phyloP scores from a whole-genome alignment of 2,797 vertebrate genomes.

The Gymnocypris eckloni region DNA sequence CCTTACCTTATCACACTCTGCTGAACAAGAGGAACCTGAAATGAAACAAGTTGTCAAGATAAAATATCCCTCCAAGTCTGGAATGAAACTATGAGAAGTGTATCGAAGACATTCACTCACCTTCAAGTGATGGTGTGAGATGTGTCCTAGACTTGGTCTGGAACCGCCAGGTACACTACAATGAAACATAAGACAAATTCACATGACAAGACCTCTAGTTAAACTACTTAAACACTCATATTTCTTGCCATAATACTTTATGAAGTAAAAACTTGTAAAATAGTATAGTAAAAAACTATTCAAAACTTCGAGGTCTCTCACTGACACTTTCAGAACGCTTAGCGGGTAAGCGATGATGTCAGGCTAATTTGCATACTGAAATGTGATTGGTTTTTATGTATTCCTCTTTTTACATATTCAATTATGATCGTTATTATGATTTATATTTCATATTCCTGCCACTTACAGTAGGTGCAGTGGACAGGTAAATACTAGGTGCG shows the following conservation, averaged over 20 bases:
- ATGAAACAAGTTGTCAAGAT: constrained; percentile 29
- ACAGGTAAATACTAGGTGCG: background rate
- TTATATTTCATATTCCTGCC: background rate
- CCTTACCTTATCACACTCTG: constrained; percentile 39
- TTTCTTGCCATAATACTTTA: background rate
- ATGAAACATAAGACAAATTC: background rate
- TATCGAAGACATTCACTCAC: constrained; percentile 30
- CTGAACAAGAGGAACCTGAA: constrained; percentile 17
- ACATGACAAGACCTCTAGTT: background rate
- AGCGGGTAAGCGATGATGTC: background rate
- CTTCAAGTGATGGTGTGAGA: constrained; percentile 17
- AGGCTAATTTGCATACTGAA: constrained; percentile 13
- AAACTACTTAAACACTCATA: no score
- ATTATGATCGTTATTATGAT: background rate
- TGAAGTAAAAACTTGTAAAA: no score
- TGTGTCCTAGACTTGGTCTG: background rate
- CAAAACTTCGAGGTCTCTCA: background rate
- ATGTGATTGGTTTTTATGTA: background rate
- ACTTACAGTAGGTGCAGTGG: background rate
- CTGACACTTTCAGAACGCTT: background rate
- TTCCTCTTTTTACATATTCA: background rate
- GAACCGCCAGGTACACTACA: background rate
- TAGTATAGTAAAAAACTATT: no score
- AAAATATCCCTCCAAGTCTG: background rate
- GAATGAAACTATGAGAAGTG: background rate